A percentile compares a stretch with the other conserved stretches of the same genome.
phyloP scores from a whole-genome alignment of 1,140 invertebrate species.

The Ditylenchus dipsaci region DNA sequence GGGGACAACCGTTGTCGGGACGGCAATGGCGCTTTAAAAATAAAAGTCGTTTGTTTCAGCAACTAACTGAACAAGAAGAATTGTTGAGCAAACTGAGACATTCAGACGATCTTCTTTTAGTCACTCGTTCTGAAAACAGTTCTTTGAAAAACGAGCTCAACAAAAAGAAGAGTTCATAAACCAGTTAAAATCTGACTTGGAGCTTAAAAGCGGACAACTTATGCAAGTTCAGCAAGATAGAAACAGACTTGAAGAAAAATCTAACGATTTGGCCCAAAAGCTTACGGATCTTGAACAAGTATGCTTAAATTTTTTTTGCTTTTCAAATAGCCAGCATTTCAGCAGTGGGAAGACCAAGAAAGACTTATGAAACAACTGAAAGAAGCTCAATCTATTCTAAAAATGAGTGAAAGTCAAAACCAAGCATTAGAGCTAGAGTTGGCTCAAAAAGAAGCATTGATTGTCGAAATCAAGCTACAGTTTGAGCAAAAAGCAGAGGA shows the following conservation, averaged over 20 bases:
- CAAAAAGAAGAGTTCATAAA: background rate
- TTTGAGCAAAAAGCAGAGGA: conserved; percentile 3
- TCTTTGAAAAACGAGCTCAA: background rate
- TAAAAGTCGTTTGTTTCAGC: background rate
- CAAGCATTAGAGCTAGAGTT: background rate
- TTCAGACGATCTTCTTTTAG: background rate
- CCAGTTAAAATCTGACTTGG: background rate
- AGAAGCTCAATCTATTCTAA: background rate
- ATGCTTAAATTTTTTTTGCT: background rate
- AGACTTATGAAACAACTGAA: background rate
- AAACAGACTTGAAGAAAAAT: background rate
- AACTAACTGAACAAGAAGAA: conserved; percentile 5
- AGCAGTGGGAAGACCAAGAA: background rate
- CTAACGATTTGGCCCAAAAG: background rate
- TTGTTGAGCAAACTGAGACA: background rate
- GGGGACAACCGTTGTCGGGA: too few species aligned
- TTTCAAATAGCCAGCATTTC: background rate
- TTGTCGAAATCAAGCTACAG: background rate
- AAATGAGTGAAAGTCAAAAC: background rate
- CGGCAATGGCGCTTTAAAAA: too few species aligned
- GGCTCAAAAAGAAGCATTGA: background rate
- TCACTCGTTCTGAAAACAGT: background rate
- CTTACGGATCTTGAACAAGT: background rate
- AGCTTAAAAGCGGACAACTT: background rate
- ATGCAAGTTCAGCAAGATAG: background rate